Percentiles rank a stretch among this genome's conserved stretches.
Evolutionary conservation across 2,888 invertebrate genomes (phyloP).

Genomic region (Apamea crenata): DNA sequence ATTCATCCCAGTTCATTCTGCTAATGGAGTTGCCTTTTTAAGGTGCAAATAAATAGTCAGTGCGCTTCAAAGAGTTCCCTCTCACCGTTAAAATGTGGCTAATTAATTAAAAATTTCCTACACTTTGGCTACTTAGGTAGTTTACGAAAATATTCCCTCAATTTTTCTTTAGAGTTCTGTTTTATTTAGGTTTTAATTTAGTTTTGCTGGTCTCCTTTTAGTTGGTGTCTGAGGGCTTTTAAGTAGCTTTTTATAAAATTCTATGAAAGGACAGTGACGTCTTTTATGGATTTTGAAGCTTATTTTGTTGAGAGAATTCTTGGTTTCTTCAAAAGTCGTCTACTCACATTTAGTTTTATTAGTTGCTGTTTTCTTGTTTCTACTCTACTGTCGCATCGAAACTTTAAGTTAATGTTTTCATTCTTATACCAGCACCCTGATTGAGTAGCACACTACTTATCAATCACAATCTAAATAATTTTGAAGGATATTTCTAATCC

Average conservation of each 20-base stretch:
- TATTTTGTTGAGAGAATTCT: slow-evolving; percentile 5
- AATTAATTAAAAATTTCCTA: slow-evolving; percentile 81
- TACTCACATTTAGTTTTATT: background rate
- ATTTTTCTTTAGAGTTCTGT: slow-evolving; percentile 28
- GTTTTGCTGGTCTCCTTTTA: slow-evolving; percentile 30
- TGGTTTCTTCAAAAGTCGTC: background rate
- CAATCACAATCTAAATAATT: background rate
- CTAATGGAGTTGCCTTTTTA: slow-evolving; percentile 89
- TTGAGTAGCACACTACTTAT: background rate
- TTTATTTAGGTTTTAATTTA: slow-evolving; percentile 51
- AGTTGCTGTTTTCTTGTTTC: background rate
- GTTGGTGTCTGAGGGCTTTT: slow-evolving; percentile 30
- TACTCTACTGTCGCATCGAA: background rate
- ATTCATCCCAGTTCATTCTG: slow-evolving; percentile 86
- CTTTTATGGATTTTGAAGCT: slow-evolving; percentile 25
- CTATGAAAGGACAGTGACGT: slow-evolving; percentile 12
- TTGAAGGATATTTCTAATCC: background rate
- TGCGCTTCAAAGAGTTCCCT: slow-evolving; percentile 73
- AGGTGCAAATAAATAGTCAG: slow-evolving; percentile 84
- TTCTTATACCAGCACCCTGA: background rate
- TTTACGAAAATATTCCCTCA: slow-evolving; percentile 43
- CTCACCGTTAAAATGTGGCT: slow-evolving; percentile 73
- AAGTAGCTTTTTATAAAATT: slow-evolving; percentile 34
- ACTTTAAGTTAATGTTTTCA: background rate
- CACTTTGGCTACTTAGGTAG: slow-evolving; percentile 38